These are phyloP conservation scores for Australoheros scitulus DNA, from an alignment of 2,113 vertebrate genomes.

Conservation along the genomic window DNA sequence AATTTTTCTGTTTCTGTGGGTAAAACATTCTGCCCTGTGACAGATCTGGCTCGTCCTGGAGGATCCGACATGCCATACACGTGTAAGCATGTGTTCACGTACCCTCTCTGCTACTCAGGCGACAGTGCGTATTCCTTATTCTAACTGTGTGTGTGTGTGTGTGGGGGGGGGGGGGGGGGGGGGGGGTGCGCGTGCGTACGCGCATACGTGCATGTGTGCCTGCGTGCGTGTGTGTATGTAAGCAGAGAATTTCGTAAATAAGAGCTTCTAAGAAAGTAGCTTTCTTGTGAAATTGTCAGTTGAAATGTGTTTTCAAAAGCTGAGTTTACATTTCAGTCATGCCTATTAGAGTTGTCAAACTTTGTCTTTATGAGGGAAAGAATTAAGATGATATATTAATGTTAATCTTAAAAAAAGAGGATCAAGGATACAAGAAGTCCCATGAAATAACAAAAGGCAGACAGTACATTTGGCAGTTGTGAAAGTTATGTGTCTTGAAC, in stretches of 20 bases:
- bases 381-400: not conserved
- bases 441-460: not conserved
- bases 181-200: no score
- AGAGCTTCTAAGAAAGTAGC: not conserved
- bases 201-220: not conserved
- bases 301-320: not conserved
- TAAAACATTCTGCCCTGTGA: constrained; percentile 22
- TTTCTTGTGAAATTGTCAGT: not conserved
- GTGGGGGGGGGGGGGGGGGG: no score
- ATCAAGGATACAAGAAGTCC: not conserved
- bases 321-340: not conserved
- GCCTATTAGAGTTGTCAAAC: not conserved
- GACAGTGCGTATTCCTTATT: not conserved
- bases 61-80: not conserved
- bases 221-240: not conserved
- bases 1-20: constrained; percentile 42
- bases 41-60: not conserved
- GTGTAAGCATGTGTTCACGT: not conserved
- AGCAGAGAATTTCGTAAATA: not conserved
- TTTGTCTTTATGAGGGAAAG: not conserved
- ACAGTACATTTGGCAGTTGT: not conserved
- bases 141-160: not conserved
- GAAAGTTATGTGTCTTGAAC: not conserved
- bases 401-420: not conserved
- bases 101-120: not conserved